These are phyloP conservation scores for Mionectes olivaceus DNA, from an alignment of 2,797 vertebrate species.

Conservation along the genomic window DNA sequence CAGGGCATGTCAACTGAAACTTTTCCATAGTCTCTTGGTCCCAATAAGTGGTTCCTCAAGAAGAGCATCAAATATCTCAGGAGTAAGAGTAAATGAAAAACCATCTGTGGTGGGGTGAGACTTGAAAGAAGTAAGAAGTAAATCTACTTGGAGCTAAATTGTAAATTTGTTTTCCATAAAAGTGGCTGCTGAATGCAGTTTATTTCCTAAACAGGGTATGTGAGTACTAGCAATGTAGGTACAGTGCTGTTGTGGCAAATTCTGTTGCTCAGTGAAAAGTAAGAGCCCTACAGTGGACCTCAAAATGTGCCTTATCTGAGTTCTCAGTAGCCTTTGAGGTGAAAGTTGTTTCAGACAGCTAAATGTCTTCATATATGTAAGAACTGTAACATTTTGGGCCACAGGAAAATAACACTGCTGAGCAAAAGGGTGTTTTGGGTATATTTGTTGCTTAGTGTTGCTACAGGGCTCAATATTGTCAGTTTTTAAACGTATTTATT, in stretches of 20 bases:
- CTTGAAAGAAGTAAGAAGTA: neutral
- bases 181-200: neutral
- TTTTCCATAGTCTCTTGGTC: neutral
- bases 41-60: neutral
- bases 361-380: neutral
- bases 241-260: neutral
- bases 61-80: neutral
- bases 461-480: neutral
- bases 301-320: neutral
- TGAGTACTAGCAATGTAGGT: neutral
- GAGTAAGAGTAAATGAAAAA: neutral
- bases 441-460: neutral
- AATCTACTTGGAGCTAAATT: neutral
- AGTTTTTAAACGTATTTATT: neutral
- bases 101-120: fast-evolving
- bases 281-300: neutral
- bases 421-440: neutral
- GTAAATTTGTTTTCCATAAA: neutral
- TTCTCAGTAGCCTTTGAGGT: neutral
- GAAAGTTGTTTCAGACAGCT: neutral
- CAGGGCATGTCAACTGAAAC: neutral
- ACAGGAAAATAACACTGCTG: neutral
- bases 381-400: neutral
- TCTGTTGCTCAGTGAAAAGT: neutral
- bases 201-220: neutral